Evolutionary conservation across 2,797 vertebrate species (phyloP), one percentile per base, ranked within the genome.

Genomic region (Alca torda): DNA sequence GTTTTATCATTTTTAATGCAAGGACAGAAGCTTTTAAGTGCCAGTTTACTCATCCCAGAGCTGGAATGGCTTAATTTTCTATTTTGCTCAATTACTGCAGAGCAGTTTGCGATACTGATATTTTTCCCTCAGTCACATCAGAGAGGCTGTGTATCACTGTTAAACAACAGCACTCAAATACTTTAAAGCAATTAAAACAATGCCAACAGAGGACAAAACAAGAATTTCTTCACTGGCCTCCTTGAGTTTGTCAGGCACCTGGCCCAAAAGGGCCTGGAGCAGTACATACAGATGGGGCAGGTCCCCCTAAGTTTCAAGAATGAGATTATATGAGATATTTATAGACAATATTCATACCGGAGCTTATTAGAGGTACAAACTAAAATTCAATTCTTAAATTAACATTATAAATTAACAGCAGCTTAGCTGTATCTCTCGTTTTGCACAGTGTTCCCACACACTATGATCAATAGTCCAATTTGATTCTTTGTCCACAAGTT

Each of bases 201-300:
- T 19, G 15, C 4, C n/a, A 56, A 18, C 33, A 67, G 39, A 93
- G 11, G 60, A 59, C 26, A 78, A 63, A 59, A 4, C 8, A 45
- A 72, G 21, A 72, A 56, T 25, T 81, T 74, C 57, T 59, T 72
- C 41, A 31, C 13, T 31, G 6, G 19, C 5, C 45, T 53, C 50
- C 46, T 61, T 41, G 13, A 67, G 18, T 64, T 67, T 63, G 50
- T 13, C 33, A 51, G 35, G 48, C 13, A n/a, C 12, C 26, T 19
- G 15, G 15, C 20, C 33, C 51, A 48, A 13, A 64, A 61, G 35
- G 4, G 13, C 16, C 30, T 61, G 10, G 16, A 24, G 4, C 2
- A 1, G 8, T 15, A n/a, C 4, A 1, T 14, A 10, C 21, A 15
- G 15, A 51, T 18, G 7, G 12, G 41, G 30, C 14, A 43, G 17